phyloP scores from a whole-genome alignment of 2,113 vertebrate genomes.

The Okapia johnstoni region DNA sequence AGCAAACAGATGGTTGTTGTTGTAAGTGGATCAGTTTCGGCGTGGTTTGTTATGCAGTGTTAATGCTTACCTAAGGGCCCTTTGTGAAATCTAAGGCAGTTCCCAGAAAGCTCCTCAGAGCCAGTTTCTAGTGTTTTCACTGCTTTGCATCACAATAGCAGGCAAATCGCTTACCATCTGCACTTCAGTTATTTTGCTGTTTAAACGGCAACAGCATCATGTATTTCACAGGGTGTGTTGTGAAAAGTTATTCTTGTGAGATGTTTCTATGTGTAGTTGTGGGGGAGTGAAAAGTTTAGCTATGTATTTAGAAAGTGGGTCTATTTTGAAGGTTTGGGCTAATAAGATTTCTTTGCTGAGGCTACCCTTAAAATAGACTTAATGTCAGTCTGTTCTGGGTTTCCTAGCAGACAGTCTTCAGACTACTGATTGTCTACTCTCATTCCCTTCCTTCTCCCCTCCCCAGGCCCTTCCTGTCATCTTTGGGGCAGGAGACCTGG shows the following conservation, averaged over 20 bases:
- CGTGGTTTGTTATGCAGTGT: not conserved
- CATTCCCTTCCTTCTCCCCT: not conserved
- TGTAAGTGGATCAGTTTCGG: not conserved
- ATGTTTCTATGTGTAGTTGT: constrained; percentile 19
- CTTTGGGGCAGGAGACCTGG: not conserved
- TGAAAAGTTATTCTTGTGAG: not conserved
- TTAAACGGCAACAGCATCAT: not conserved
- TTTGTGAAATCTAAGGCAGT: not conserved
- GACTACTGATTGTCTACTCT: not conserved
- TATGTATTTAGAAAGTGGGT: constrained; percentile 50
- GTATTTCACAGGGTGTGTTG: not conserved
- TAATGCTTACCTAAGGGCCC: not conserved
- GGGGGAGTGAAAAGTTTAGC: constrained; percentile 8
- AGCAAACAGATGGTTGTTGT: not conserved
- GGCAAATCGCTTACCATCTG: not conserved
- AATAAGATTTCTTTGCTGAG: constrained; percentile 31
- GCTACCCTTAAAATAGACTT: constrained; percentile 37
- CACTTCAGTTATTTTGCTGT: not conserved
- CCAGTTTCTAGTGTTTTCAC: not conserved
- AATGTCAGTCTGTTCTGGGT: not conserved
- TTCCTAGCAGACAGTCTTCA: constrained; percentile 10
- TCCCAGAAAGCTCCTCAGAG: not conserved
- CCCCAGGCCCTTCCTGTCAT: not conserved
- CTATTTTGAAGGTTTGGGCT: constrained; percentile 43
- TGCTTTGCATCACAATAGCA: not conserved